These are phyloP conservation scores for Hemicentrotus pulcherrimus DNA, from an alignment of 35 echinoderm and acorn worm species.

Conservation along the genomic window DNA sequence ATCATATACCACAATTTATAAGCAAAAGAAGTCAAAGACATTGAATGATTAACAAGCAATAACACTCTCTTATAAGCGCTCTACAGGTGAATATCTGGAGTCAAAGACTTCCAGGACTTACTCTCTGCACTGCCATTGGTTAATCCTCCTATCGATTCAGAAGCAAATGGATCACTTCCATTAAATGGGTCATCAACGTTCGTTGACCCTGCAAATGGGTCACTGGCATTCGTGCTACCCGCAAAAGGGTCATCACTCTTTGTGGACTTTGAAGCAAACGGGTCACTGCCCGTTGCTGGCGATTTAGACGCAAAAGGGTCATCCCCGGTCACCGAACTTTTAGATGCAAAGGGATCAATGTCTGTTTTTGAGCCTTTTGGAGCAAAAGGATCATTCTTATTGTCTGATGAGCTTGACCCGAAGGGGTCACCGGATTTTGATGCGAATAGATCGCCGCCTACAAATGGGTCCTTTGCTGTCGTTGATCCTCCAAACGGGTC, in stretches of 20 bases:
- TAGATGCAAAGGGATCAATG: constrained; percentile 63
- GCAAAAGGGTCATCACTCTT: constrained; percentile 58
- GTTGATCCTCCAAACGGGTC: constrained; percentile 42
- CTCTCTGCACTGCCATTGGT: constrained; percentile 69
- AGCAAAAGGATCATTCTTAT: constrained; percentile 22
- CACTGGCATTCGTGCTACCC: constrained; percentile 30
- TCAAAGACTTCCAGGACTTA: neutral
- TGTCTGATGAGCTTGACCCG: constrained; percentile 9
- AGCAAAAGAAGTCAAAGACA: neutral
- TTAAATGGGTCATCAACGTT: constrained; percentile 57
- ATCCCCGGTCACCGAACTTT: neutral
- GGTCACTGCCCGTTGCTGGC: constrained; percentile 31
- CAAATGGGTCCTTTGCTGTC: constrained; percentile 36
- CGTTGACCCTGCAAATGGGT: constrained; percentile 53
- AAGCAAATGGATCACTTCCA: constrained; percentile 82
- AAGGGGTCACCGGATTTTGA: constrained; percentile 44
- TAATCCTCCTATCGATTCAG: constrained; percentile 48
- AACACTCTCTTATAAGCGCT: neutral
- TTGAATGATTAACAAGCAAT: neutral
- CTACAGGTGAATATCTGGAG: neutral
- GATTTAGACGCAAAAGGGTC: constrained; percentile 26
- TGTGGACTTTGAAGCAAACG: constrained; percentile 47
- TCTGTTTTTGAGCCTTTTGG: neutral
- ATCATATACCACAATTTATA: too few relatives aligned
- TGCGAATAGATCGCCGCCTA: constrained; percentile 5